Evolutionary conservation across 2,888 invertebrate species (phyloP).

Genomic region (Parnassius mnemosyne): DNA sequence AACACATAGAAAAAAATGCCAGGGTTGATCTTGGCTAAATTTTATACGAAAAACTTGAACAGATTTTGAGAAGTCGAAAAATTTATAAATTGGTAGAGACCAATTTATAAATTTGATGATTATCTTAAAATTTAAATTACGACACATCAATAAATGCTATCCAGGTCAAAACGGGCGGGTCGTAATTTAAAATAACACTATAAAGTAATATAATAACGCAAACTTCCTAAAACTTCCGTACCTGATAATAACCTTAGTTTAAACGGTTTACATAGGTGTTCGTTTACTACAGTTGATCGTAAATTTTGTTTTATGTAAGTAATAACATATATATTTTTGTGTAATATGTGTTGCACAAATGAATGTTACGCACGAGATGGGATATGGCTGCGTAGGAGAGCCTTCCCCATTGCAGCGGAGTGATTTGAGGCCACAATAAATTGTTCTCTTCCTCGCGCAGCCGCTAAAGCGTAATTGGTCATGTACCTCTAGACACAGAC

Average conservation of each 20-base stretch:
- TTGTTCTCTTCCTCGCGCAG: conserved; percentile 70
- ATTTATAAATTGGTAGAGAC: too few species aligned
- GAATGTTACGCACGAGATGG: conserved; percentile 52
- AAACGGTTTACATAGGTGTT: conserved; percentile 2
- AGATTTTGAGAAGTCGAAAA: too few species aligned
- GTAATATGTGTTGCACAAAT: conserved; percentile 44
- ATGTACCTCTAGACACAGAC: conserved; percentile 57
- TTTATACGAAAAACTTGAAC: too few species aligned
- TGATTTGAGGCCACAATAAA: conserved; percentile 78
- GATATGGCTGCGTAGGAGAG: conserved; percentile 65
- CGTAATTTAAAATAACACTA: too few species aligned
- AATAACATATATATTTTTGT: conserved; percentile 11
- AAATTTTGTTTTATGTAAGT: conserved; percentile 6
- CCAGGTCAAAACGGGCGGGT: too few species aligned
- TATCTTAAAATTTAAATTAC: too few species aligned
- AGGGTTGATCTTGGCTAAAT: too few species aligned
- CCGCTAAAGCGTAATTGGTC: conserved; percentile 56
- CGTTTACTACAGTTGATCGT: conserved; percentile 10
- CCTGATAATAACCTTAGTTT: not conserved
- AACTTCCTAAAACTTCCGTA: conserved; percentile 4
- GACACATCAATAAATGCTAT: too few species aligned
- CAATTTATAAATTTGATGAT: too few species aligned
- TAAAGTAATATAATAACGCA: not conserved
- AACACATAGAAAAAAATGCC: too few species aligned
- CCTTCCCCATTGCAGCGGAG: conserved; percentile 65